Conservation (phyloP, 2,113 vertebrate species). For the Hypocryptadius cinnamomeus region DNA sequence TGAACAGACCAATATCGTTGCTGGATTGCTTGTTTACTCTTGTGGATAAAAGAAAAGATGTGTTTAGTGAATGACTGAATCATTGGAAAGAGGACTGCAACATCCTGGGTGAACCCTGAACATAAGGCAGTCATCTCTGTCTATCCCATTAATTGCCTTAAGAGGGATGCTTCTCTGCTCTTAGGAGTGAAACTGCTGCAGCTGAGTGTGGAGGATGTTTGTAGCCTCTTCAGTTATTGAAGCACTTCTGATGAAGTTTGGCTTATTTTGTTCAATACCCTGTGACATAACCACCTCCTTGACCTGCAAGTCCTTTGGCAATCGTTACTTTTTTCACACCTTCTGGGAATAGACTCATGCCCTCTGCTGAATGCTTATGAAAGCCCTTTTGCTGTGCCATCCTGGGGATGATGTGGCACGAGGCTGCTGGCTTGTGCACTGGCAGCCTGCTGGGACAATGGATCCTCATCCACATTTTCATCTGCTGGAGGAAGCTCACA, state of each 20-base stretch:
- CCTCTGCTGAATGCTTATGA: not conserved
- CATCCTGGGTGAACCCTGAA: not conserved
- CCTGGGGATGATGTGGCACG: not conserved
- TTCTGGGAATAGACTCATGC: not conserved
- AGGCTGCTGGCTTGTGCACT: not conserved
- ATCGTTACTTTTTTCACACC: not conserved
- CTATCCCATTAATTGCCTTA: not conserved
- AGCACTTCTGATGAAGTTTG: not conserved
- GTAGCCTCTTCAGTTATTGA: not conserved
- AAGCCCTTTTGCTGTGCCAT: not conserved
- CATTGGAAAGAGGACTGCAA: not conserved
- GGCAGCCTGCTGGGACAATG: rapidly evolving
- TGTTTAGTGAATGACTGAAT: not conserved
- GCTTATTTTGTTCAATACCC: not conserved
- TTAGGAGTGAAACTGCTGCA: not conserved
- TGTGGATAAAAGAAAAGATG: not conserved
- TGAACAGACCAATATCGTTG: not conserved
- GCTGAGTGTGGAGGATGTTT: not conserved
- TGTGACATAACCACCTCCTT: not conserved
- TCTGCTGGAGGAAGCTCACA: not conserved
- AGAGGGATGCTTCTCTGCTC: not conserved
- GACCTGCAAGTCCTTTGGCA: not conserved
- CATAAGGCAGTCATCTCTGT: not conserved
- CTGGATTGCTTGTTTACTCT: not conserved
- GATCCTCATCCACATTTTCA: not conserved